These are phyloP conservation scores for Hirundo rustica DNA, from an alignment of 2,797 vertebrate genomes.

Conservation along the genomic window DNA sequence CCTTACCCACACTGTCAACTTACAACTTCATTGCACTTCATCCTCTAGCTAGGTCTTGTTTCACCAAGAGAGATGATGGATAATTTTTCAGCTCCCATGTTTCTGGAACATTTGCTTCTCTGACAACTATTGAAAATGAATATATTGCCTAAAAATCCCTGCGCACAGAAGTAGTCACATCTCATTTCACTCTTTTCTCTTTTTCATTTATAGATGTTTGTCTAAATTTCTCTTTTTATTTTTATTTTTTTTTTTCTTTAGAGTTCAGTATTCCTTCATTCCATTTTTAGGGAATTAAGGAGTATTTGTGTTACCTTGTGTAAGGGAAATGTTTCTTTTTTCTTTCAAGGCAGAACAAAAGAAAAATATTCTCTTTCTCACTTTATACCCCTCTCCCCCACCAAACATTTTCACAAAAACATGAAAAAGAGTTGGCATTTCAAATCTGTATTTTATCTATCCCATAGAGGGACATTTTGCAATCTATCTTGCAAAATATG, in stretches of 20 bases:
- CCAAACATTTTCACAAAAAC: neutral
- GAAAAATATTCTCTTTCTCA: neutral
- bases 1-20: neutral
- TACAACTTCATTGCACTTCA: neutral
- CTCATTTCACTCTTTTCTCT: conserved; percentile 54
- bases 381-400: accelerated
- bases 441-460: neutral
- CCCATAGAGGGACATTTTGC: neutral
- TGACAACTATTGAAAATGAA: conserved; percentile 59
- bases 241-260: no score
- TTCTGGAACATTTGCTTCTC: conserved; percentile 66
- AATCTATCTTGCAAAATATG: neutral
- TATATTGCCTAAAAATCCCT: conserved; percentile 59
- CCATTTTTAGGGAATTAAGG: neutral
- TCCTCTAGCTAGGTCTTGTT: neutral
- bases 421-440: neutral
- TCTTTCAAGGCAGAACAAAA: neutral
- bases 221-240: neutral
- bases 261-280: neutral
- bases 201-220: conserved; percentile 30
- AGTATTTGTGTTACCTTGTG: neutral
- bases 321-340: neutral
- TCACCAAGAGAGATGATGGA: conserved; percentile 6
- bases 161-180: conserved; percentile 47
- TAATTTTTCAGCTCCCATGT: conserved; percentile 43